Base-by-base conservation (phyloP, 2,888 invertebrate genomes). In the Tanytarsus gracilentus region DNA sequence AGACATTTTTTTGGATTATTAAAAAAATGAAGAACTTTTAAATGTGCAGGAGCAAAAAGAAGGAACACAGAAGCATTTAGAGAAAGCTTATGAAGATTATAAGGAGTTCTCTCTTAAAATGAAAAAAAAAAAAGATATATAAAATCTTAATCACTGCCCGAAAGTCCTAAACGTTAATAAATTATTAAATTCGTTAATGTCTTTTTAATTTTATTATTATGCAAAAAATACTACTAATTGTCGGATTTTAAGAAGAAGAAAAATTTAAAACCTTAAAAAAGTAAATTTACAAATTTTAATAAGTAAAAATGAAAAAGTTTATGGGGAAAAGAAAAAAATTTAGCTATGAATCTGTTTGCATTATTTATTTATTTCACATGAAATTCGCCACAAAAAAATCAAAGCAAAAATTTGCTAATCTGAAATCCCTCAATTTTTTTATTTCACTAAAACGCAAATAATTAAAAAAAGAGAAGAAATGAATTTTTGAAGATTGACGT, bases 91-190 rank as follows among this genome's bases (percentile, higher is more conserved):
- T n/a, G n/a, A n/a, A n/a, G n/a, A n/a, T n/a, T n/a, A n/a, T n/a
- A n/a, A n/a, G n/a, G n/a, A n/a, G n/a, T n/a, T n/a, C n/a, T n/a
- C n/a, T n/a, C n/a, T n/a, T n/a, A n/a, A n/a, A n/a, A n/a, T n/a
- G n/a, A n/a, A n/a, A n/a, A n/a, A n/a, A n/a, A n/a, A n/a, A n/a
- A n/a, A n/a, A n/a, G n/a, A n/a, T n/a, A n/a, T 11, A n/a, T 39
- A 39, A 55, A 39, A 26, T 55, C 40, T 40, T 39, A 55, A 55
- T 55, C 55, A 55, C 55, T 55, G 55, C 55, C 55, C 55, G n/a
- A 29, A 55, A n/a, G 26, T 27, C 55, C n/a, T n/a, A n/a, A n/a
- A n/a, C n/a, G n/a, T 55, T 14, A 55, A 55, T 18, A 16, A 44
- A 18, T 16, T 5, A 39, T 11, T n/a, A 18, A 48, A 18, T 48